Percentiles rank a stretch among this genome's conserved stretches.
These are phyloP conservation scores for Mugil cephalus DNA, from an alignment of 2,113 vertebrate species.

Conservation along the genomic window DNA sequence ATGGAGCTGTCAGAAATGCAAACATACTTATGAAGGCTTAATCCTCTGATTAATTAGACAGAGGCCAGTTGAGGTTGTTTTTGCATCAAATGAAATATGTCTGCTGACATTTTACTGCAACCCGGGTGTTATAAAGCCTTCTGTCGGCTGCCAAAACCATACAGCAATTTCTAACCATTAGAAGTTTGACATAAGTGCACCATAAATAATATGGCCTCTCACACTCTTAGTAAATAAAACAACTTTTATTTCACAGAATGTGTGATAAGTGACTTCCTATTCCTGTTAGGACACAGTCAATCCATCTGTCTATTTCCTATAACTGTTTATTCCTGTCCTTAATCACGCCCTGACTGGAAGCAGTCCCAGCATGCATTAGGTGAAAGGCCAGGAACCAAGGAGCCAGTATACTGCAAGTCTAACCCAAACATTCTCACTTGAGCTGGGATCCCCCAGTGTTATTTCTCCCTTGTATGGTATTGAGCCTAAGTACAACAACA, in stretches of 20 bases:
- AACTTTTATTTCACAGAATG: constrained; percentile 48
- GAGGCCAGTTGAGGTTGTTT: constrained; percentile 55
- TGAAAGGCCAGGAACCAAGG: background rate
- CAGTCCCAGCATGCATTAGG: background rate
- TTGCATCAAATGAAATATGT: constrained; percentile 58
- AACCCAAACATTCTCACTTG: background rate
- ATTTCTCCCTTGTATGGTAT: too few relatives aligned
- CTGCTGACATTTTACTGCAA: constrained; percentile 53
- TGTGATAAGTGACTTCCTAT: constrained; percentile 47
- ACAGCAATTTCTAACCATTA: constrained; percentile 51
- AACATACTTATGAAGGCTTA: constrained; percentile 57
- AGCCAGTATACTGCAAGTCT: background rate
- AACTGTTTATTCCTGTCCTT: background rate
- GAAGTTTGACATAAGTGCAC: constrained; percentile 46
- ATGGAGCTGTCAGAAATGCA: constrained; percentile 59
- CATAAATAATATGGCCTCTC: constrained; percentile 45
- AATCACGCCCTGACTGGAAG: background rate
- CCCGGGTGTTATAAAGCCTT: constrained; percentile 49
- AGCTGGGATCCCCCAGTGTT: background rate
- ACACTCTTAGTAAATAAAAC: constrained; percentile 44
- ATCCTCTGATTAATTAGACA: constrained; percentile 45
- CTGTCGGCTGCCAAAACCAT: constrained; percentile 61
- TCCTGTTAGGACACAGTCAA: background rate
- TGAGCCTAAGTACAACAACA: too few relatives aligned
- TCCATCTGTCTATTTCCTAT: background rate